Evolutionary conservation across 2,888 invertebrate species (phyloP), one percentile per base, ranked within the genome.

Genomic region (Cerastis leucographa): DNA sequence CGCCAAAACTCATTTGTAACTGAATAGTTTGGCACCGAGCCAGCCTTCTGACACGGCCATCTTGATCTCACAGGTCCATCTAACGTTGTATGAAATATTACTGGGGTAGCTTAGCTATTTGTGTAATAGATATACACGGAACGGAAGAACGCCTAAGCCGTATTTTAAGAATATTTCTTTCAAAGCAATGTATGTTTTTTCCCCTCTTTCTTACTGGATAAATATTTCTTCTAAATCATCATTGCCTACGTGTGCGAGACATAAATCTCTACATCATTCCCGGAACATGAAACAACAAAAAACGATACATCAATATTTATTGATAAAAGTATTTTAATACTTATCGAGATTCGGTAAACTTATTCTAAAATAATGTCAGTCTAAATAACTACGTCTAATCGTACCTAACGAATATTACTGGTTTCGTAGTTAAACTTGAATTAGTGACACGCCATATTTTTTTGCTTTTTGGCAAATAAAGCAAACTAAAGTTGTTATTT

Each of bases 1-100:
- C 87, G 85, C 79, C 88, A 83, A 90, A 91, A 89, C 89, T 91
- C 90, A 90, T 91, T 91, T 91, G 90, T 93, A 90, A 90, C 90
- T 90, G 91, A 91, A 92, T 91, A 90, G 88, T 90, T 93, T 95
- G 95, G 95, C 93, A 76, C 46, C 69, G 42, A 46, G 95, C 95
- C 96, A 95, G 85, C 81, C 85, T 78, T 90, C 90, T 90, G 90
- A 91, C 90, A 85, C 64, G 86, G 81, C 79, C 87, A 90, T 90
- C 91, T 89, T 89, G 90, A 90, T 92, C 87, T 90, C 88, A 86
- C 86, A 88, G 84, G 85, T 83, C 85, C 87, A 90, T 91, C 90
- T 89, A 87, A 87, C 81, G 84, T 87, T 87, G 82, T 88, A 89
- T 90, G 88, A 90, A 85, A 89, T 76, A 81, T 77, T 79, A 78